phyloP scores from a whole-genome alignment of 1,140 invertebrate species.

The Dreissena polymorpha region DNA sequence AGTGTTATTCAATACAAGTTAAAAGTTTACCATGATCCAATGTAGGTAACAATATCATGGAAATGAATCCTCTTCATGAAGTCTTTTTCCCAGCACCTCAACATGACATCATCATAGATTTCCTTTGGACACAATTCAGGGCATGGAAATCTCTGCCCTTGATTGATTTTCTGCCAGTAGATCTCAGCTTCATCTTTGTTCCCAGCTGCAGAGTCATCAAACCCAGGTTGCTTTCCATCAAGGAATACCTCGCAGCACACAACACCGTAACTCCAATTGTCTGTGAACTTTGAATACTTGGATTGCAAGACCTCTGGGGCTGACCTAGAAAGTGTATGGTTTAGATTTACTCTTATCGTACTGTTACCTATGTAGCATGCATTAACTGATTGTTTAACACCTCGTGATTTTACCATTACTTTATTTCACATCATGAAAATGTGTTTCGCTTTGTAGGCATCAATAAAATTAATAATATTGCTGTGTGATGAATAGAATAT shows the following conservation, averaged over 20 bases:
- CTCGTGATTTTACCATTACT: too few species aligned
- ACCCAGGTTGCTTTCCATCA: conserved; percentile 98
- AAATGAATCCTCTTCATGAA: conserved; percentile 88
- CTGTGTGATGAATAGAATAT: too few species aligned
- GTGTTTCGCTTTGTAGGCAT: too few species aligned
- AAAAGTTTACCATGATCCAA: background rate
- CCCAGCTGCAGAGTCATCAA: conserved; percentile 87
- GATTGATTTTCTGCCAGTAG: background rate
- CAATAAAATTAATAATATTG: too few species aligned
- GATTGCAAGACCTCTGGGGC: conserved; percentile 92
- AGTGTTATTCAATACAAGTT: background rate
- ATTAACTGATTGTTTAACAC: too few species aligned
- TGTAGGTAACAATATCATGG: conserved; percentile 11
- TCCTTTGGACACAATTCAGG: conserved; percentile 91
- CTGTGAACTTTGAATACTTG: conserved; percentile 93
- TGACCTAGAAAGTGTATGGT: conserved; percentile 81
- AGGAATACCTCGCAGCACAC: conserved; percentile 99
- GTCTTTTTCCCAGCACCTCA: conserved; percentile 94
- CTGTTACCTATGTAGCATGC: too few species aligned
- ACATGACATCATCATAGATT: conserved; percentile 97
- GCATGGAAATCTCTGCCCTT: conserved; percentile 25
- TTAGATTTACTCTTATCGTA: too few species aligned
- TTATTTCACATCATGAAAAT: too few species aligned
- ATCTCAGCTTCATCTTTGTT: background rate
- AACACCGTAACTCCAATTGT: conserved; percentile 99